Conservation (phyloP, 2,797 vertebrate genomes). For the Bufotes viridis region DNA sequence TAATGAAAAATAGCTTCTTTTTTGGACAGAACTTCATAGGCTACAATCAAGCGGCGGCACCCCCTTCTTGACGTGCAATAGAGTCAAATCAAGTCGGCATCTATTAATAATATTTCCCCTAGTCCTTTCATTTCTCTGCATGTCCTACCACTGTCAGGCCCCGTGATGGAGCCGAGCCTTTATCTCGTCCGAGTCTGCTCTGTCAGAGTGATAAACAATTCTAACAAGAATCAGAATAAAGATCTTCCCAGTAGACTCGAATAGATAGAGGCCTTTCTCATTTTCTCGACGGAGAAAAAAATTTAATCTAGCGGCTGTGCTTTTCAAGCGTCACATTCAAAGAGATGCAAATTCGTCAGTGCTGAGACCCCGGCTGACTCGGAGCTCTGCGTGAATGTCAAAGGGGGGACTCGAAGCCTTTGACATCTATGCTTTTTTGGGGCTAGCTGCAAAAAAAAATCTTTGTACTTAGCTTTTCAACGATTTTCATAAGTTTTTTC, state of each 20-base stretch:
- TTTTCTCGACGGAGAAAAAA: constrained; percentile 99
- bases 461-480: constrained; percentile 80
- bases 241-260: constrained; percentile 99
- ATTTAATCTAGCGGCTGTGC: constrained; percentile 95
- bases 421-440: constrained; percentile 82
- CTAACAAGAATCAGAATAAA: constrained; percentile 99
- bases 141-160: constrained; percentile 98
- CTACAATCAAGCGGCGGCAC: constrained; percentile 94
- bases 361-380: constrained; percentile 89
- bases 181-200: constrained; percentile 98
- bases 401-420: constrained; percentile 84
- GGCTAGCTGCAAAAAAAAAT: constrained; percentile 72
- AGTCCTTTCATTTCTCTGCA: constrained; percentile 97
- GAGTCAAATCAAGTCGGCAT: constrained; percentile 99
- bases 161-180: constrained; percentile 99
- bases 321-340: constrained; percentile 94
- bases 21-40: constrained; percentile 99
- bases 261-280: constrained; percentile 98
- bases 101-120: constrained; percentile 99
- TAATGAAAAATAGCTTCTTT: constrained; percentile 99
- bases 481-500: constrained; percentile 83
- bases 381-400: constrained; percentile 88
- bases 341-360: constrained; percentile 97
- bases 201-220: constrained; percentile 99
- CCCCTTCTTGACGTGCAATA: constrained; percentile 94